Evolutionary conservation across 2,113 vertebrate genomes (phyloP), one percentile per base, ranked within the genome.

Genomic region (Puntigrus tetrazona): DNA sequence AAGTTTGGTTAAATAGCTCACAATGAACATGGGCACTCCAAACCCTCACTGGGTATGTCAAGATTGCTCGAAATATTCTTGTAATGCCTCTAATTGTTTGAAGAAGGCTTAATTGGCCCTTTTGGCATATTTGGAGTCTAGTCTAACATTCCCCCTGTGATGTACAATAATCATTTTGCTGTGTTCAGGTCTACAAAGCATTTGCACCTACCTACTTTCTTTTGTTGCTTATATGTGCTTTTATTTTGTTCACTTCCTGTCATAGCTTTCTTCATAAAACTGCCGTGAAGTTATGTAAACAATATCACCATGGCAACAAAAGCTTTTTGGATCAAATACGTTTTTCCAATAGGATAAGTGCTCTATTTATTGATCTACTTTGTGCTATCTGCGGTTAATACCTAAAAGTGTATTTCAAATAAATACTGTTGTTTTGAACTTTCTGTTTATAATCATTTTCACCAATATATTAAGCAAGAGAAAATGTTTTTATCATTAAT

Each of bases 71-170:
- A 82, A 63, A 81, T 88, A 82, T 87, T 82, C 76, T 81, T 78
- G 77, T 89, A 88, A 88, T 87, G 74, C 86, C 74, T 82, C 14
- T 59, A 85, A 88, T 86, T 84, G 78, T 90, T 91, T 91, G 84
- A 75, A 90, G 85, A 85, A 82, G 80, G 78, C 61, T 88, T 90
- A 88, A 90, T 88, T 89, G 88, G 81, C 84, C 78, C 72, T 81
- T 78, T 88, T 89, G 89, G 79, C 86, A 84, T 81, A 89, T 87
- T 90, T 86, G 77, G 73, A 84, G 47, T 67, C 14, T 63, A 84
- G 81, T 82, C 84, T 84, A 84, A 87, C 78, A 75, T 86, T 80
- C 84, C 73, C 83, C 78, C n/a, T 45, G 47, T 81, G 81, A 86
- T 84, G 70, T 69, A 81, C 27, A 50, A 38, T 84, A 86, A 83